Conservation (phyloP, 1,140 invertebrate species). For the Philaenus spumarius region DNA sequence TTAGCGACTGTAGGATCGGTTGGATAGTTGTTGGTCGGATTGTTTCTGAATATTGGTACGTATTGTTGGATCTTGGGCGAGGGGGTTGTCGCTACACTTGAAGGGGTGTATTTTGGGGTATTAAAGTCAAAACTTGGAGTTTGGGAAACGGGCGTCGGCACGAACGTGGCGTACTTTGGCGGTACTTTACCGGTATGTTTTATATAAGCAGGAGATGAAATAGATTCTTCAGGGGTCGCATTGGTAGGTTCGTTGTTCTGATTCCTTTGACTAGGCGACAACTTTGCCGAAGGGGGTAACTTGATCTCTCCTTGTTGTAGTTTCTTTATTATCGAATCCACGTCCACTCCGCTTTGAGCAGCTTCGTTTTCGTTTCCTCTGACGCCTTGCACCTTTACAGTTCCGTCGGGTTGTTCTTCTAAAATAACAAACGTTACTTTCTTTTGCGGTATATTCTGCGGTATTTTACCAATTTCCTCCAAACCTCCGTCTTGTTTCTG, state of each 20-base stretch:
- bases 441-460: slow-evolving; percentile 57
- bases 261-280: slow-evolving; percentile 2
- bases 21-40: slow-evolving; percentile 30
- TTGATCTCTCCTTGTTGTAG: slow-evolving; percentile 76
- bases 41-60: slow-evolving; percentile 32
- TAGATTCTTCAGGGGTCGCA: slow-evolving; percentile 21
- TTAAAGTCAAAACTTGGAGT: slow-evolving; percentile 2
- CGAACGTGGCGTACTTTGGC: slow-evolving; percentile 19
- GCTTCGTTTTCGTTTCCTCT: slow-evolving; percentile 62
- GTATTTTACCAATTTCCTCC: slow-evolving; percentile 59
- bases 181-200: slow-evolving; percentile 34
- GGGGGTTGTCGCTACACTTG: slow-evolving; percentile 32
- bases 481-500: slow-evolving; percentile 62
- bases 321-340: slow-evolving; percentile 70
- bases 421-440: slow-evolving; percentile 79
- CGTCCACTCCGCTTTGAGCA: slow-evolving; percentile 58
- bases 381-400: slow-evolving; percentile 72
- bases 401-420: slow-evolving; percentile 75
- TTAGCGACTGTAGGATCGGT: slow-evolving; percentile 35
- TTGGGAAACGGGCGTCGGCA: slow-evolving; percentile 27
- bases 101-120: background rate
- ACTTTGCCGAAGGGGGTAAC: slow-evolving; percentile 53
- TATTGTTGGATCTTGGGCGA: slow-evolving; percentile 34
- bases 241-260: slow-evolving; percentile 11
- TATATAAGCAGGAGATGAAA: slow-evolving; percentile 21